A percentile compares a stretch with the other conserved stretches of the same genome.
These are phyloP conservation scores for Montipora efflorescens DNA, from an alignment of 64 coral and sea anemone genomes.

Conservation along the genomic window DNA sequence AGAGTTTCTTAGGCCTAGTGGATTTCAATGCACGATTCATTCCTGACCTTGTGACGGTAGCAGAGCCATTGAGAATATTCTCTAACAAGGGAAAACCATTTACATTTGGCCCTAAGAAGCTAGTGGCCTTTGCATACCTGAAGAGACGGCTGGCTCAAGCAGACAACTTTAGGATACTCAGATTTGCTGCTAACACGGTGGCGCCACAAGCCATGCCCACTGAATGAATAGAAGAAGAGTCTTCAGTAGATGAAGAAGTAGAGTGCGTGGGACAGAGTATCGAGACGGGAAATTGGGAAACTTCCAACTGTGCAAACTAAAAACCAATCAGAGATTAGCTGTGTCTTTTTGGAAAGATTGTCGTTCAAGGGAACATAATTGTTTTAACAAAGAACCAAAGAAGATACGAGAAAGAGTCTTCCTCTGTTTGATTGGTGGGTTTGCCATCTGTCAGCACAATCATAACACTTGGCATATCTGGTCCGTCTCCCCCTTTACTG, in stretches of 20 bases:
- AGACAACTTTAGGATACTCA: neutral
- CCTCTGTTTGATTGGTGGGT: no score
- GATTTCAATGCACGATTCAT: conserved; percentile 8
- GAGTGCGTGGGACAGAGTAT: conserved; percentile 12
- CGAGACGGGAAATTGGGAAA: conserved; percentile 29
- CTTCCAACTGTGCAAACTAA: neutral
- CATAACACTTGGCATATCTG: neutral
- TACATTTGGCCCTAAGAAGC: neutral
- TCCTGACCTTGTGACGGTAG: neutral
- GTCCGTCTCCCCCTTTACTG: neutral
- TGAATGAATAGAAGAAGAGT: conserved; percentile 31
- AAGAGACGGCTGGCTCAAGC: conserved; percentile 5
- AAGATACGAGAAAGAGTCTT: neutral
- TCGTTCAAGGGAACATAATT: conserved; percentile 23
- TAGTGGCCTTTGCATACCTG: conserved; percentile 26
- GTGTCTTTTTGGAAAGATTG: neutral
- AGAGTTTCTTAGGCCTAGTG: no score
- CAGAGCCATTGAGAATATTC: conserved; percentile 8
- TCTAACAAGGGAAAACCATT: conserved; percentile 18
- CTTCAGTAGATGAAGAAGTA: conserved; percentile 15
- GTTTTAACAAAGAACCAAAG: neutral
- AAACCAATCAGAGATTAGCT: conserved; percentile 34
- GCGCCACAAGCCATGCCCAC: conserved; percentile 9
- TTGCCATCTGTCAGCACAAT: neutral
- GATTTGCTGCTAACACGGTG: neutral